These are phyloP conservation scores for Catostylus mosaicus DNA, from an alignment of 30 jellyfish, hydroid and myxozoan species.

Conservation along the genomic window DNA sequence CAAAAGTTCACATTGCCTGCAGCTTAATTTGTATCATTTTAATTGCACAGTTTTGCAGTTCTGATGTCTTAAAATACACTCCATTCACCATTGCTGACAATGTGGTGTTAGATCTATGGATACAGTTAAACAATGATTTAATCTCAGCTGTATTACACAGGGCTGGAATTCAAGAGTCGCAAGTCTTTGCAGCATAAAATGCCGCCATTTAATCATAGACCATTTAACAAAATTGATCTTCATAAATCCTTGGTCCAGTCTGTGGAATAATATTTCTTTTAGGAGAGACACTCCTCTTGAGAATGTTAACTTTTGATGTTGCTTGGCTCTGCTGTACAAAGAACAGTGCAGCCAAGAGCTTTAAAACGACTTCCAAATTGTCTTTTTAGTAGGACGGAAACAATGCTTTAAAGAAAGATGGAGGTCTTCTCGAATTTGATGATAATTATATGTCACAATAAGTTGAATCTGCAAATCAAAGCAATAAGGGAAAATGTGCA, in stretches of 20 bases:
- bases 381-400: too few relatives aligned
- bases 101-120: not conserved
- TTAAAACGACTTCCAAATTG: not conserved
- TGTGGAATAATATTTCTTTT: slow-evolving; percentile 3
- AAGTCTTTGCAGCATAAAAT: not conserved
- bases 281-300: slow-evolving; percentile 9
- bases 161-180: slow-evolving; percentile 5
- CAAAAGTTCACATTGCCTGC: too few relatives aligned
- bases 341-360: not conserved
- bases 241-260: slow-evolving; percentile 13
- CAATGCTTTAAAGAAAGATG: too few relatives aligned
- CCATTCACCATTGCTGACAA: slow-evolving; percentile 1
- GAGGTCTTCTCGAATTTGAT: too few relatives aligned
- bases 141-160: not conserved
- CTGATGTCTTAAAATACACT: slow-evolving; percentile 2
- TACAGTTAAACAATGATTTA: not conserved
- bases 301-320: not conserved
- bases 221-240: slow-evolving; percentile 6
- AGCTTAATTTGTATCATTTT: too few relatives aligned
- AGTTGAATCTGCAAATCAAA: too few relatives aligned
- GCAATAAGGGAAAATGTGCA: too few relatives aligned
- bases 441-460: too few relatives aligned
- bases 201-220: not conserved
- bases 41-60: not conserved
- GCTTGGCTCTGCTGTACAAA: not conserved